Base-by-base conservation (phyloP, 1,140 invertebrate genomes). In the Ostrea denselamellosa region DNA sequence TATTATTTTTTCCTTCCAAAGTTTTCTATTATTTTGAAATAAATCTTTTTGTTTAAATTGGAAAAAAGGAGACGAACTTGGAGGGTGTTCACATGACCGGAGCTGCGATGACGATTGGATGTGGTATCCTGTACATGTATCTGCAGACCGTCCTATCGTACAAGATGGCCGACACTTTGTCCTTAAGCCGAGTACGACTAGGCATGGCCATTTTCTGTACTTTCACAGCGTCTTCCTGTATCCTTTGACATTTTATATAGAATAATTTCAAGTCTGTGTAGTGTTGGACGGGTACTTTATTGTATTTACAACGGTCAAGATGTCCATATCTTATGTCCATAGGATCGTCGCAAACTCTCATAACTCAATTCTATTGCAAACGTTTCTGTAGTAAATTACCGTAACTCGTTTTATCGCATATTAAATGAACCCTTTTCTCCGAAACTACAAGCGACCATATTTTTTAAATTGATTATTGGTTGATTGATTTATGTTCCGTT, bases 21-120 rank as follows among this genome's bases (percentile, higher is more conserved):
- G 34, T 44, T 44, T 44, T 44, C 34, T 44, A n/a, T n/a, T n/a
- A n/a, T n/a, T 44, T 44, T 44, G 34, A 44, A 44, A 44, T 44
- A 5, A 44, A 44, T 44, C 34, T 44, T 44, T 44, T 5, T 44
- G 34, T 44, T 44, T 44, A 5, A 44, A 44, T 44, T 44, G 34
- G 5, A 44, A 44, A 44, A 85, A 90, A 95, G 92, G 94, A 95
- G 85, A 95, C 95, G 0, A 93, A 92, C 53, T 92, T 95, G 19
- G 92, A 95, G 54, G 28, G 87, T 51, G 92, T 95, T 44, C 95
- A 95, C 89, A 83, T 95, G n/a, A 89, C 88, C 10, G 94, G 94
- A 22, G 95, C 95, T 3, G 68, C 89, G 19, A 51, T 95, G 19
- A 91, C 92, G 9, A 95, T 95, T 87, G 92, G 93, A 1, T 82